phyloP scores from a whole-genome alignment of 1,140 invertebrate genomes.

The Uloborus diversus region DNA sequence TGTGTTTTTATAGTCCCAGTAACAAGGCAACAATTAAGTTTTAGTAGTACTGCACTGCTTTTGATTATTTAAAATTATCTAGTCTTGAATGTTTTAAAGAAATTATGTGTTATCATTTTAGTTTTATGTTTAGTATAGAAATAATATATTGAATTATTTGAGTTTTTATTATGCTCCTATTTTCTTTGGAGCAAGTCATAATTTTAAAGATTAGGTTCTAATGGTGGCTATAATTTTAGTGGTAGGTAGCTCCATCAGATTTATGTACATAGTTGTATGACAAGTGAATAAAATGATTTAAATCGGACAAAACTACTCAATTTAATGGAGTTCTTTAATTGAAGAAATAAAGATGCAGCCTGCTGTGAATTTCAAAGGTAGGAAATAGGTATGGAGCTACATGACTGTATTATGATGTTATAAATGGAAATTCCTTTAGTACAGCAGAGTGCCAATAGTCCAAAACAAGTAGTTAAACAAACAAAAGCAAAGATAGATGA shows the following conservation, averaged over 20 bases:
- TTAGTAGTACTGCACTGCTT: slow-evolving; percentile 30
- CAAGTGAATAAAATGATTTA: slow-evolving; percentile 50
- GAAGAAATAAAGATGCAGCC: too few species aligned
- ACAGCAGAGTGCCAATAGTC: too few species aligned
- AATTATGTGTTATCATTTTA: slow-evolving; percentile 50
- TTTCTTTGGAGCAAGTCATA: slow-evolving; percentile 13
- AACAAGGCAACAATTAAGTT: slow-evolving; percentile 35
- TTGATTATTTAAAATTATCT: slow-evolving; percentile 43
- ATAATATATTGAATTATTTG: slow-evolving; percentile 33
- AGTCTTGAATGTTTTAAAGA: slow-evolving; percentile 37
- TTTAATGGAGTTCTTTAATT: too few species aligned
- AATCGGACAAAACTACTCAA: too few species aligned
- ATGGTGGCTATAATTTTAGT: slow-evolving; percentile 53
- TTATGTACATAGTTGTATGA: slow-evolving; percentile 45
- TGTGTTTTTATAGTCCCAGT: slow-evolving; percentile 55
- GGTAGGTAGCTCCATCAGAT: slow-evolving; percentile 55
- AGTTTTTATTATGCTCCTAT: slow-evolving; percentile 24
- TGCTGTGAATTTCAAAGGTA: too few species aligned
- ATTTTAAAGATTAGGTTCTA: neutral
- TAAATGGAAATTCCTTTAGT: too few species aligned
- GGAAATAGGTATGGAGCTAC: too few species aligned
- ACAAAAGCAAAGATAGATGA: too few species aligned
- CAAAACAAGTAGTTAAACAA: too few species aligned
- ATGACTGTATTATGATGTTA: too few species aligned
- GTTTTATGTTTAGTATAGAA: slow-evolving; percentile 49